A percentile compares a stretch with the other conserved stretches of the same genome.
These are phyloP conservation scores for Silurus aristotelis DNA, from an alignment of 2,797 vertebrate genomes.

Conservation along the genomic window DNA sequence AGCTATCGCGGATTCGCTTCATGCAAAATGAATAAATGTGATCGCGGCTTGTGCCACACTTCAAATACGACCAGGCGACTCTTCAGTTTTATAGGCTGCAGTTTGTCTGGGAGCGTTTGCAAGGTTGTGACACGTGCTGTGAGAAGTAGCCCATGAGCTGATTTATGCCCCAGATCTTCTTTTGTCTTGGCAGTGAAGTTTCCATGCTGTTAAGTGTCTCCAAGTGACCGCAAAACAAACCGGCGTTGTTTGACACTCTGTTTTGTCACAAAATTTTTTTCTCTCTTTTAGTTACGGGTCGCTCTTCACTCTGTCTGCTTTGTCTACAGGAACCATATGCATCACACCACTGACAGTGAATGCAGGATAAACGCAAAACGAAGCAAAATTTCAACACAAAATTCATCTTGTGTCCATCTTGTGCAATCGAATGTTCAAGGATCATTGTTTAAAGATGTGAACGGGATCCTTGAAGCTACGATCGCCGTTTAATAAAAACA, in stretches of 20 bases:
- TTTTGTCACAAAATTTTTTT: slow-evolving; percentile 27
- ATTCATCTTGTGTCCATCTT: too few relatives aligned
- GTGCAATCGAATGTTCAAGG: too few relatives aligned
- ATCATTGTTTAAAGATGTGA: too few relatives aligned
- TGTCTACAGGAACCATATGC: slow-evolving; percentile 31
- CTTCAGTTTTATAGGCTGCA: slow-evolving; percentile 46
- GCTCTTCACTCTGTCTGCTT: slow-evolving; percentile 30
- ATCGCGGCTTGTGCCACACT: slow-evolving; percentile 27
- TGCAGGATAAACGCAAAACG: neutral
- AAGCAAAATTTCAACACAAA: neutral
- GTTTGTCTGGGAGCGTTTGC: slow-evolving; percentile 44
- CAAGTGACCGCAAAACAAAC: slow-evolving; percentile 50
- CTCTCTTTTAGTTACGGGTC: slow-evolving; percentile 19
- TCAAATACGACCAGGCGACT: slow-evolving; percentile 34
- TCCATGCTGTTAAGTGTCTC: slow-evolving; percentile 58
- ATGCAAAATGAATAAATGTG: slow-evolving; percentile 33
- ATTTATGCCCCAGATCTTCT: slow-evolving; percentile 52
- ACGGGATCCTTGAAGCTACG: neutral
- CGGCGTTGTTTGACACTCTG: slow-evolving; percentile 35
- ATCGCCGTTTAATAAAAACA: slow-evolving; percentile 30
- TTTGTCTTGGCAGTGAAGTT: slow-evolving; percentile 51
- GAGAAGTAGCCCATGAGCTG: slow-evolving; percentile 43
- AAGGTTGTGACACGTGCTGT: slow-evolving; percentile 38
- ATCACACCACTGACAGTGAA: slow-evolving; percentile 25
- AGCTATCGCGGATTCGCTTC: slow-evolving; percentile 35